A percentile compares a stretch with the other conserved stretches of the same genome.
Conservation (phyloP, 2,113 vertebrate species). For the Chamaea fasciata region DNA sequence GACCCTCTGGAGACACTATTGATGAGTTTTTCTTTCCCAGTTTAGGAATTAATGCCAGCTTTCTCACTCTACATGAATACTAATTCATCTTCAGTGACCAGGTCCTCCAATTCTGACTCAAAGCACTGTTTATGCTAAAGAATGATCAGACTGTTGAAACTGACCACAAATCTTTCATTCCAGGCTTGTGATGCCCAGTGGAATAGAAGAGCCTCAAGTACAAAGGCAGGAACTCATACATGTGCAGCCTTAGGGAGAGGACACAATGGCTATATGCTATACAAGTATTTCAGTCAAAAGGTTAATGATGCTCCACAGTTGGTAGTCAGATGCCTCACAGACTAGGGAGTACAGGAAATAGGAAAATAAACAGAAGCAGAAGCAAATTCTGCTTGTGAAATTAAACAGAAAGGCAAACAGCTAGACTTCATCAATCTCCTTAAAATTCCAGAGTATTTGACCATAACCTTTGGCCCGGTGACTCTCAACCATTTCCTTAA, state of each 20-base stretch:
- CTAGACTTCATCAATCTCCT: not conserved
- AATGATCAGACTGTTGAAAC: not conserved
- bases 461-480: not conserved
- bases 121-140: not conserved
- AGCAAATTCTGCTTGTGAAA: not conserved
- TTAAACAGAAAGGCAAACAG: conserved; percentile 2
- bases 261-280: not conserved
- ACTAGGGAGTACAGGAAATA: not conserved
- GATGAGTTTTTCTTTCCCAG: not conserved
- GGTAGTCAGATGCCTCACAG: not conserved
- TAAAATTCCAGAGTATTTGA: conserved; percentile 4
- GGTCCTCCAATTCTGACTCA: not conserved
- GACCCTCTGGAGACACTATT: not conserved
- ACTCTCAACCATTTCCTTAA: not conserved
- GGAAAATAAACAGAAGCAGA: not conserved
- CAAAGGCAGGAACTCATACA: not conserved
- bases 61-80: not conserved
- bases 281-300: not conserved
- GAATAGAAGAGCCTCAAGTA: not conserved
- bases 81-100: not conserved
- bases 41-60: not conserved
- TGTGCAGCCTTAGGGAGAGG: not conserved
- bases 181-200: not conserved
- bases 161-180: not conserved
- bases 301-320: not conserved